A percentile compares a stretch with the other conserved stretches of the same genome.
These are phyloP conservation scores for Polia nebulosa DNA, from an alignment of 2,888 invertebrate genomes.

Conservation along the genomic window DNA sequence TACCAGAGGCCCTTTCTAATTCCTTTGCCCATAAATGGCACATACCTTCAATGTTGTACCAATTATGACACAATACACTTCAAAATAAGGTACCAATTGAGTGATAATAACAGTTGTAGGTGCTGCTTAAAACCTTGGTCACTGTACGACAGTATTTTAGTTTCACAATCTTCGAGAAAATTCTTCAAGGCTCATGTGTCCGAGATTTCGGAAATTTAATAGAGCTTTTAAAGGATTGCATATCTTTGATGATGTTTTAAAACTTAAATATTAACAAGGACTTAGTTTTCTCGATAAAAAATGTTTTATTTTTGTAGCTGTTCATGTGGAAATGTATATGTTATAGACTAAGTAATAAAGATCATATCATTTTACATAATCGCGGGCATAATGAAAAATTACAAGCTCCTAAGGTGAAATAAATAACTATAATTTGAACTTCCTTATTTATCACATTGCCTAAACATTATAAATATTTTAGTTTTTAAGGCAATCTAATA, in stretches of 20 bases:
- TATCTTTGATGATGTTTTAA: background rate
- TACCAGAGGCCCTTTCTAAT: constrained; percentile 26
- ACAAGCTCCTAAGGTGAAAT: too few species aligned
- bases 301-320: background rate
- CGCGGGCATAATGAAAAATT: too few species aligned
- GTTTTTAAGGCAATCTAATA: too few species aligned
- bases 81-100: constrained; percentile 4
- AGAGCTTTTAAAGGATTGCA: background rate
- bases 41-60: constrained; percentile 6
- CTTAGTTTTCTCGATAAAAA: background rate
- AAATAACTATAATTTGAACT: too few species aligned
- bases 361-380: too few species aligned
- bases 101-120: constrained; percentile 19
- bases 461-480: too few species aligned
- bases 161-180: constrained; percentile 45
- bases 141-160: constrained; percentile 2
- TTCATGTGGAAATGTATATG: background rate
- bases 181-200: constrained; percentile 28
- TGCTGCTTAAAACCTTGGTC: constrained; percentile 24
- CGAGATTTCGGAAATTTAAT: background rate
- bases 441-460: too few species aligned
- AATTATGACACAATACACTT: constrained; percentile 5
- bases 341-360: too few species aligned
- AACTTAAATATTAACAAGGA: background rate
- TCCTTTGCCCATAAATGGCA: background rate